Evolutionary conservation across 2,113 vertebrate genomes (phyloP).

Genomic region (Gallinago paraguaiae): DNA sequence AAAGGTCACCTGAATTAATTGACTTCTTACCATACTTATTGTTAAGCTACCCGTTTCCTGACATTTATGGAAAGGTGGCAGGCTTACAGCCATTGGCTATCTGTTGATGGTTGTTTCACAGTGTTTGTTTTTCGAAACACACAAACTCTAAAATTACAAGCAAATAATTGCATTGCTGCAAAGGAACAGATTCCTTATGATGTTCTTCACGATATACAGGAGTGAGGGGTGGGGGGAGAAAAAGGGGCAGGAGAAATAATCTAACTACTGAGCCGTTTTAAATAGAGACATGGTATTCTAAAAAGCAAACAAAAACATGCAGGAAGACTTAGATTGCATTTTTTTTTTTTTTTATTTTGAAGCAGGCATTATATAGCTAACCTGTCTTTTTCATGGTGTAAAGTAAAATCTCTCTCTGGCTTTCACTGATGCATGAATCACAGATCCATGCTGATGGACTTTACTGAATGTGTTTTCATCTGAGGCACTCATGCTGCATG

Average conservation of each 20-base stretch:
- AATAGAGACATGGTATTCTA: neutral
- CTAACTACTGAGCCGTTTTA: slow-evolving; percentile 21
- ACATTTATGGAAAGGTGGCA: slow-evolving; percentile 61
- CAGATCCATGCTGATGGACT: slow-evolving; percentile 44
- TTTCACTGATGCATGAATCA: slow-evolving; percentile 44
- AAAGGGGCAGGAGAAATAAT: neutral
- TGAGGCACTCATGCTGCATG: neutral
- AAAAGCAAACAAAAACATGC: neutral
- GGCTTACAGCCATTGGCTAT: slow-evolving; percentile 47
- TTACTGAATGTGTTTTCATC: slow-evolving; percentile 50
- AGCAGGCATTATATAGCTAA: neutral
- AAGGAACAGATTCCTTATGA: slow-evolving; percentile 7
- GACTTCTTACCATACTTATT: slow-evolving; percentile 66
- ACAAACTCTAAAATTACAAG: slow-evolving; percentile 51
- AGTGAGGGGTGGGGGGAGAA: neutral
- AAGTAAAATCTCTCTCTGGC: slow-evolving; percentile 36
- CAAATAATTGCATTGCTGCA: slow-evolving; percentile 39
- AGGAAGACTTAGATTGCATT: neutral
- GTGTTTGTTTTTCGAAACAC: slow-evolving; percentile 19
- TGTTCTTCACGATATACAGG: neutral
- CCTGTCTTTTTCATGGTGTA: neutral
- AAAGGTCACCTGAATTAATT: slow-evolving; percentile 79
- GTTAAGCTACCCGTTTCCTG: slow-evolving; percentile 56
- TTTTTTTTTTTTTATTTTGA: neutral
- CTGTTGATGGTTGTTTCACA: slow-evolving; percentile 37